A percentile compares a stretch with the other conserved stretches of the same genome.
Conservation (phyloP, 2,888 invertebrate species). For the Erebia ligea region DNA sequence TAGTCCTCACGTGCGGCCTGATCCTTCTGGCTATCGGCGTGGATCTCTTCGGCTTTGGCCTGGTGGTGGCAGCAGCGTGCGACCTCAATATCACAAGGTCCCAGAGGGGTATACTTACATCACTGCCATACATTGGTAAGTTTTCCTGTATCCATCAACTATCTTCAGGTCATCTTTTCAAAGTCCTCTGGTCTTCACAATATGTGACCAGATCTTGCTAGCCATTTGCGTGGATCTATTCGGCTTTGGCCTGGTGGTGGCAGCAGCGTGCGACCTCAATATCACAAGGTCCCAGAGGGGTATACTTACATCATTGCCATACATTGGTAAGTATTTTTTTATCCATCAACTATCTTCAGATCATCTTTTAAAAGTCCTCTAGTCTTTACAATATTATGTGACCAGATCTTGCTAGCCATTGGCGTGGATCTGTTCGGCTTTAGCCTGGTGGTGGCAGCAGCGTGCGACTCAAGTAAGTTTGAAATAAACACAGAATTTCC, state of each 20-base stretch:
- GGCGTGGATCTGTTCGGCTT: constrained; percentile 83
- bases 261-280: constrained; percentile 81
- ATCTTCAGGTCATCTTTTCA: constrained; percentile 35
- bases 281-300: constrained; percentile 81
- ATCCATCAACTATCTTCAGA: constrained; percentile 51
- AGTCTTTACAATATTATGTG: too few relatives aligned
- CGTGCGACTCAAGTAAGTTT: too few relatives aligned
- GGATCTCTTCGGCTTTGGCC: constrained; percentile 82
- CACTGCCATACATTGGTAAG: constrained; percentile 82
- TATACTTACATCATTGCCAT: constrained; percentile 81
- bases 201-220: constrained; percentile 73
- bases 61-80: constrained; percentile 82
- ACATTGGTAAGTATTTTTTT: constrained; percentile 67
- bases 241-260: constrained; percentile 81
- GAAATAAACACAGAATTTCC: too few relatives aligned
- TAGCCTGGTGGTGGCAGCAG: constrained; percentile 81
- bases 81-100: constrained; percentile 78
- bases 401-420: constrained; percentile 79
- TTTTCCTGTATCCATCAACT: neutral
- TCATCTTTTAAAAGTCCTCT: constrained; percentile 60
- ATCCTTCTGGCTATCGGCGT: constrained; percentile 80
- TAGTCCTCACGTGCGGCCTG: constrained; percentile 66
- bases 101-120: constrained; percentile 82
- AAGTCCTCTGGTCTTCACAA: constrained; percentile 60
- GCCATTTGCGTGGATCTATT: constrained; percentile 82